These are phyloP conservation scores for Pholis gunnellus DNA, from an alignment of 2,113 vertebrate genomes.

Conservation along the genomic window DNA sequence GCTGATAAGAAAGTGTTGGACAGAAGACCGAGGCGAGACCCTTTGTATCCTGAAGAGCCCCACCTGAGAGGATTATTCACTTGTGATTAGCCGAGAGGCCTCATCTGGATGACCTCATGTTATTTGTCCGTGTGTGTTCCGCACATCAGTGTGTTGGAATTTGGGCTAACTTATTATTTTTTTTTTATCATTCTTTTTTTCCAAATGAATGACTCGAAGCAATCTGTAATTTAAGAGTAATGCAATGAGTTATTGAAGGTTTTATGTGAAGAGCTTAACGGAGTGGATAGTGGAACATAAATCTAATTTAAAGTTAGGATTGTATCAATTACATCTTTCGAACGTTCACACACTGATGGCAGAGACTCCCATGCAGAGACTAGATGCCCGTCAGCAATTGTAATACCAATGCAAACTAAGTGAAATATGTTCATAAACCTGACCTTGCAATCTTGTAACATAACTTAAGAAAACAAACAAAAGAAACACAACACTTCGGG, in stretches of 20 bases:
- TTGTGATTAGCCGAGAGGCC: constrained; percentile 14
- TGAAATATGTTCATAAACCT: not conserved
- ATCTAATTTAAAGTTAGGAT: not conserved
- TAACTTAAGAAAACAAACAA: too few species aligned
- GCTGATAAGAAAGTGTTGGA: constrained; percentile 23
- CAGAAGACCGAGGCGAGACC: not conserved
- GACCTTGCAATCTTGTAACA: not conserved
- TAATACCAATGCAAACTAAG: not conserved
- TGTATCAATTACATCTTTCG: too few species aligned
- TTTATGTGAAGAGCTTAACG: not conserved
- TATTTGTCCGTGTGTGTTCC: not conserved
- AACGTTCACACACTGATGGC: too few species aligned
- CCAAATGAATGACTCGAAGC: not conserved
- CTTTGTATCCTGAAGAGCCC: constrained; percentile 11
- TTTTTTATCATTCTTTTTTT: not conserved
- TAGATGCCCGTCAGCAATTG: too few species aligned
- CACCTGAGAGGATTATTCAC: not conserved
- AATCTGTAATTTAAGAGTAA: not conserved
- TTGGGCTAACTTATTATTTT: accelerated
- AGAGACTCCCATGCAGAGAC: too few species aligned
- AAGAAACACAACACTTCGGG: too few species aligned
- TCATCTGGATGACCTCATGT: constrained; percentile 1
- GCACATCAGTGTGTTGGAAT: not conserved
- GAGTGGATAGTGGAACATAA: not conserved
- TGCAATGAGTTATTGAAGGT: not conserved